These are phyloP conservation scores for Nasonia vitripennis DNA, from an alignment of 1,140 invertebrate genomes.

Conservation along the genomic window DNA sequence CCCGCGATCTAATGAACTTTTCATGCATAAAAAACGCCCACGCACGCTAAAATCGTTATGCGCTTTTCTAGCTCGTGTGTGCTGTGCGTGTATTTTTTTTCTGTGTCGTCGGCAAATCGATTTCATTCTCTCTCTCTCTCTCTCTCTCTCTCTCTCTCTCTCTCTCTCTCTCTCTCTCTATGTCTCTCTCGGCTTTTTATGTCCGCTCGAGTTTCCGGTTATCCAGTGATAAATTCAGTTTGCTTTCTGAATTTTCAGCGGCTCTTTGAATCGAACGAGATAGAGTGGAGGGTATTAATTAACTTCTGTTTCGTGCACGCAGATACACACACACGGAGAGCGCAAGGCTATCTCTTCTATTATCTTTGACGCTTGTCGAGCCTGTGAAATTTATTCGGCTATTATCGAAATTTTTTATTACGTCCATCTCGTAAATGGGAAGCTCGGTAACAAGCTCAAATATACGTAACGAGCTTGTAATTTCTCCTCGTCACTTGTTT, in stretches of 20 bases:
- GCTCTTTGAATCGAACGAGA: background rate
- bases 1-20: slow-evolving; percentile 10
- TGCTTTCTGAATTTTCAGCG: slow-evolving; percentile 7
- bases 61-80: background rate
- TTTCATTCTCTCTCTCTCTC: background rate
- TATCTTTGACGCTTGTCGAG: background rate
- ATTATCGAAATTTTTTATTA: background rate
- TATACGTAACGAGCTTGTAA: too few species aligned
- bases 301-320: background rate
- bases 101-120: background rate
- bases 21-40: background rate
- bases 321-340: background rate
- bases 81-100: background rate
- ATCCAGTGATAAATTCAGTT: slow-evolving; percentile 21
- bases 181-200: background rate
- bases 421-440: background rate
- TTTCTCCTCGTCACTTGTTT: background rate
- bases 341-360: background rate
- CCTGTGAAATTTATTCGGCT: background rate
- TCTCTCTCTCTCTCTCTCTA: background rate
- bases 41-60: slow-evolving; percentile 15
- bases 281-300: background rate
- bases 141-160: background rate
- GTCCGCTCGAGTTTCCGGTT: background rate
- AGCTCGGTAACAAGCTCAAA: background rate